These are phyloP conservation scores for Manis pentadactyla DNA, from an alignment of 2,797 vertebrate genomes.

Conservation along the genomic window DNA sequence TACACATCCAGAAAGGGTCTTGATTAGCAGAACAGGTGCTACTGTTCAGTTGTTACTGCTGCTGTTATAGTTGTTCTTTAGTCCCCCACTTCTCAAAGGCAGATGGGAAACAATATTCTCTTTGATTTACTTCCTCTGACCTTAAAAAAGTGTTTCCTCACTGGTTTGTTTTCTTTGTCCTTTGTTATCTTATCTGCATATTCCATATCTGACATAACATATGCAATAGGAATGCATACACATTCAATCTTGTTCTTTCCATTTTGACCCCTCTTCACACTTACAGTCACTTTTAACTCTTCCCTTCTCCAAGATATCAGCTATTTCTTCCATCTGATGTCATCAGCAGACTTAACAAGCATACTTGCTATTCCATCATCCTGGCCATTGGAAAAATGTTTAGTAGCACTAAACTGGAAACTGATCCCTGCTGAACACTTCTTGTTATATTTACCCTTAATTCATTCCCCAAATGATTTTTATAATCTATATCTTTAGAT, in stretches of 20 bases:
- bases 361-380: conserved; percentile 60
- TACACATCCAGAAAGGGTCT: background rate
- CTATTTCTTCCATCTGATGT: conserved; percentile 65
- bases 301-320: conserved; percentile 50
- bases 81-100: background rate
- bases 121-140: background rate
- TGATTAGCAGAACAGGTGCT: background rate
- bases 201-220: background rate
- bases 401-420: conserved; percentile 67
- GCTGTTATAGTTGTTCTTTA: background rate
- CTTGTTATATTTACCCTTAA: conserved; percentile 75
- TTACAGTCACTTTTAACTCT: conserved; percentile 55
- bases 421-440: conserved; percentile 69
- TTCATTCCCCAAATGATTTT: conserved; percentile 77
- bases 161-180: conserved; percentile 19
- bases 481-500: conserved; percentile 80
- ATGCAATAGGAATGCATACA: background rate
- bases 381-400: conserved; percentile 64
- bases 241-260: background rate
- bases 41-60: background rate
- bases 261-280: background rate
- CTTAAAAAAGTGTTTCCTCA: background rate
- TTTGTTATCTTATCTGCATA: background rate
- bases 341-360: conserved; percentile 77
- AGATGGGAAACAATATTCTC: background rate